Evolutionary conservation across 2,888 invertebrate species (phyloP).

Genomic region (Cantharis lateralis): DNA sequence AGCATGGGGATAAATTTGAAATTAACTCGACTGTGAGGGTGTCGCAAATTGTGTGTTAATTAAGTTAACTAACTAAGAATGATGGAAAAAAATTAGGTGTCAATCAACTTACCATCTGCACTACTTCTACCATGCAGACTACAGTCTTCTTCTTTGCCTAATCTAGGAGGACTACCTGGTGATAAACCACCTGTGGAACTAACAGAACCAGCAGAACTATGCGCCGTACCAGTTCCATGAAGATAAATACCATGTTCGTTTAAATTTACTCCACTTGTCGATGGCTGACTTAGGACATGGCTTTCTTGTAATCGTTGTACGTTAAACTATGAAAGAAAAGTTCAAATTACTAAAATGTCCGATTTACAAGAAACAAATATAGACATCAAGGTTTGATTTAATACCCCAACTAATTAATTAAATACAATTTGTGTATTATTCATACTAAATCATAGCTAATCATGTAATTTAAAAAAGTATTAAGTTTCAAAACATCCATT

Average conservation of each 20-base stretch:
- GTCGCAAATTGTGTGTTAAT: background rate
- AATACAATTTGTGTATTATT: background rate
- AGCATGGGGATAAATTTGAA: background rate
- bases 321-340: conserved; percentile 51
- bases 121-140: conserved; percentile 65
- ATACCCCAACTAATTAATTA: background rate
- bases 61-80: background rate
- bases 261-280: conserved; percentile 38
- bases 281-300: conserved; percentile 51
- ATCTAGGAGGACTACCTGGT: conserved; percentile 55
- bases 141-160: conserved; percentile 68
- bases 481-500: background rate
- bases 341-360: background rate
- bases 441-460: background rate
- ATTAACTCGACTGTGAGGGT: background rate
- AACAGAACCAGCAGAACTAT: conserved; percentile 55
- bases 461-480: background rate
- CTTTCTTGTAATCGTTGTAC: conserved; percentile 56
- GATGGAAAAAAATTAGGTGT: background rate
- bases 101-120: conserved; percentile 59
- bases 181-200: conserved; percentile 56
- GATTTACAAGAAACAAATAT: background rate
- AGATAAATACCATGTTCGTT: conserved; percentile 53
- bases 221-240: conserved; percentile 50
- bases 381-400: background rate